phyloP scores from a whole-genome alignment of 2,888 invertebrate species.

The Euzophera pinguis region DNA sequence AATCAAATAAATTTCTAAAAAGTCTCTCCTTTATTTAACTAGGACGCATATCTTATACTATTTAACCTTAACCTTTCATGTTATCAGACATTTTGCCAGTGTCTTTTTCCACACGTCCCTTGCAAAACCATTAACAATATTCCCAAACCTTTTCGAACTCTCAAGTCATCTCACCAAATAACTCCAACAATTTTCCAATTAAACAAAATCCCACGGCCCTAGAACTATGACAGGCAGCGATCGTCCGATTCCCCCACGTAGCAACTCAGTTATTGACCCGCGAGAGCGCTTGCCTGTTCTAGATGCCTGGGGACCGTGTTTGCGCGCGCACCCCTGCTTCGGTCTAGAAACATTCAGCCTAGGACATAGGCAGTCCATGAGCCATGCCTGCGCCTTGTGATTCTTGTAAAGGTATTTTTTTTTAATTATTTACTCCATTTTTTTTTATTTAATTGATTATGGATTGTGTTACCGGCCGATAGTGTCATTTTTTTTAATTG shows the following conservation, averaged over 20 bases:
- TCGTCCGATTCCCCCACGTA: conserved; percentile 57
- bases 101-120: too few relatives aligned
- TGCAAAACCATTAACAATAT: too few relatives aligned
- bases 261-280: conserved; percentile 75
- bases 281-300: conserved; percentile 26
- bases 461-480: neutral
- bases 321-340: conserved; percentile 53
- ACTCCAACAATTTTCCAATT: conserved; percentile 11
- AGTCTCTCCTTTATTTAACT: too few relatives aligned
- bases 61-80: too few relatives aligned
- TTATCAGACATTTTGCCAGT: too few relatives aligned
- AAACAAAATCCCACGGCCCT: conserved; percentile 22
- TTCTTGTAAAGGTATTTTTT: conserved; percentile 58
- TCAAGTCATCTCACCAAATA: too few relatives aligned
- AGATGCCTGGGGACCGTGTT: conserved; percentile 32
- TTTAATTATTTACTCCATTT: too few relatives aligned
- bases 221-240: conserved; percentile 34
- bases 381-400: conserved; percentile 71
- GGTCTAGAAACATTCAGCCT: conserved; percentile 32
- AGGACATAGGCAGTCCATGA: conserved; percentile 34
- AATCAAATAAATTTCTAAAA: too few relatives aligned
- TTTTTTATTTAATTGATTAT: conserved; percentile 1
- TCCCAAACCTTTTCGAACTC: too few relatives aligned
- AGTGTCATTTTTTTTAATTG: neutral
- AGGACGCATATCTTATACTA: too few relatives aligned